phyloP scores from a whole-genome alignment of 2,797 vertebrate genomes.

The Dendrocincla tyrannina region DNA sequence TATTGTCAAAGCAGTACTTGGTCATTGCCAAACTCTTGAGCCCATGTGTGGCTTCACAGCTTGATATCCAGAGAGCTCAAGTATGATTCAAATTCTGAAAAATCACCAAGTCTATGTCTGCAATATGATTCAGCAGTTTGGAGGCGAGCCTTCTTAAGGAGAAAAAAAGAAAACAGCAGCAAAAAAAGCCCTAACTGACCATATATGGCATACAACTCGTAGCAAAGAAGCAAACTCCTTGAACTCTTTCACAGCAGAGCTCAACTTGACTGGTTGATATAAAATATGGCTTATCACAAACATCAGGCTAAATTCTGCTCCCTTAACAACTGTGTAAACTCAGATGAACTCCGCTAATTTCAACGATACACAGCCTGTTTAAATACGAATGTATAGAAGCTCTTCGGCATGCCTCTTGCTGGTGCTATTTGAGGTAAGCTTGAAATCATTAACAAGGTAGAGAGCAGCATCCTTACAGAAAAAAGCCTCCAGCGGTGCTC shows the following conservation, averaged over 20 bases:
- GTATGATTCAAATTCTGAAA: constrained; percentile 47
- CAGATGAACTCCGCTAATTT: neutral
- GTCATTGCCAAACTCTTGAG: constrained; percentile 7
- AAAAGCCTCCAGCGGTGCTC: neutral
- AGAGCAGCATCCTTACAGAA: neutral
- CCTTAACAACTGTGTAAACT: neutral
- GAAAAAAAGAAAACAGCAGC: neutral
- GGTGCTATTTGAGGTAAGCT: neutral
- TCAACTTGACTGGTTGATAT: neutral
- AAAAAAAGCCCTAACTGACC: neutral
- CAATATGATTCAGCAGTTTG: constrained; percentile 61
- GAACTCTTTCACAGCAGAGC: neutral
- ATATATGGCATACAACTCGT: constrained; percentile 18
- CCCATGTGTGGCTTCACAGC: constrained; percentile 31
- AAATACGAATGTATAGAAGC: neutral
- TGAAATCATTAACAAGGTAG: neutral
- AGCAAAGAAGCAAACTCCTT: neutral
- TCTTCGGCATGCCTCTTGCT: neutral
- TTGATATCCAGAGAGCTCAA: neutral
- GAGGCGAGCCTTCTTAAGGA: neutral
- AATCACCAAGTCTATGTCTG: neutral
- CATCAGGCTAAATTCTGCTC: neutral
- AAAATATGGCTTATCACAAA: neutral
- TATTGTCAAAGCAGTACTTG: neutral
- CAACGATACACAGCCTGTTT: neutral